These are phyloP conservation scores for Diorhabda carinulata DNA, from an alignment of 1,140 invertebrate species.

Conservation along the genomic window DNA sequence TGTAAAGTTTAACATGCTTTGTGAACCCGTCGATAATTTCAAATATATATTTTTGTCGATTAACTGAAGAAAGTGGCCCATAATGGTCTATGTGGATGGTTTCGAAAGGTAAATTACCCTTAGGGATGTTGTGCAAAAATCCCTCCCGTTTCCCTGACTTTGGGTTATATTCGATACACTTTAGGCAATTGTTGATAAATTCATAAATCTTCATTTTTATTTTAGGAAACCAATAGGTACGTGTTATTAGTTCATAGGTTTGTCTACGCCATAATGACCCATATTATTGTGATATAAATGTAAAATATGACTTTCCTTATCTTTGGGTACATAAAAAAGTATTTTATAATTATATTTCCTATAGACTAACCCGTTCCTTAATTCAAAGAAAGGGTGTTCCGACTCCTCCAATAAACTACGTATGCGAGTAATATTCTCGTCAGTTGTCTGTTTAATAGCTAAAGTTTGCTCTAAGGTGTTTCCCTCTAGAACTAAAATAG, in stretches of 20 bases:
- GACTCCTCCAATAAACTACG: conserved; percentile 37
- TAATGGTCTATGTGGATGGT: conserved; percentile 40
- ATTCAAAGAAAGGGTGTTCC: background rate
- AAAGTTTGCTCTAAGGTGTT: conserved; percentile 30
- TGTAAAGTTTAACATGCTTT: conserved; percentile 33
- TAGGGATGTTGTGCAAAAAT: conserved; percentile 34
- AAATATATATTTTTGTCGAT: conserved; percentile 30
- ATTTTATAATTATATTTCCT: conserved; percentile 11
- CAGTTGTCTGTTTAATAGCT: conserved; percentile 30
- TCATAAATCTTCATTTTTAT: conserved; percentile 35
- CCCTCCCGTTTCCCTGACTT: conserved; percentile 36
- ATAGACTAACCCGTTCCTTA: conserved; percentile 8
- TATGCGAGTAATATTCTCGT: conserved; percentile 31
- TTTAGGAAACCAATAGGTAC: conserved; percentile 38
- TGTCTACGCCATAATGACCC: conserved; percentile 3
- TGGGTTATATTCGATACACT: conserved; percentile 36
- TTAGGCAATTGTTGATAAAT: conserved; percentile 35
- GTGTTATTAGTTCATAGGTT: background rate
- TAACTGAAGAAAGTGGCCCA: conserved; percentile 27
- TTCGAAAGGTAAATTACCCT: conserved; percentile 36
- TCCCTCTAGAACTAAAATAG: background rate
- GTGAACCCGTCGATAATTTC: conserved; percentile 34
- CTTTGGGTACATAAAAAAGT: conserved; percentile 7
- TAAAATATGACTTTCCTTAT: background rate
- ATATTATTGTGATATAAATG: background rate